Base-by-base conservation (phyloP, 2,888 invertebrate species). In the Drosophila hamatofila region DNA sequence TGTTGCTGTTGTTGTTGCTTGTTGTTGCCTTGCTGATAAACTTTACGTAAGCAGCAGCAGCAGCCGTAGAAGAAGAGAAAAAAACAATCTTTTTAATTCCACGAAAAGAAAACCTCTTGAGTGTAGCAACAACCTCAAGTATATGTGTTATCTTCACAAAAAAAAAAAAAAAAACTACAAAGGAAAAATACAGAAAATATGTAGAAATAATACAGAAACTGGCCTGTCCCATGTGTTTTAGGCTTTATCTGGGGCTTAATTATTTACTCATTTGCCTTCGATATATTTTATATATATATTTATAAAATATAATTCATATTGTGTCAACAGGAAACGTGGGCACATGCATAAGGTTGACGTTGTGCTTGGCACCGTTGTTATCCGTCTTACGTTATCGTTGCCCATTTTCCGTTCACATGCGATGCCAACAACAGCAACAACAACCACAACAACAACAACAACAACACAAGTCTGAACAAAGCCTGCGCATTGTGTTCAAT, bases 261-360 rank as follows among this genome's bases (percentile, higher is more conserved):
- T 81, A 75, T 76, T 76, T 80, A 63, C 79, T 58, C 80, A 75
- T 82, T 75, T 75, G 61, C 59, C 48, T 49, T 65, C 65, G 58
- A 75, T 70, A 64, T 39, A 49, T 23, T 41, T 30, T 51, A 49
- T 42, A 2, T 42, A 30, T 27, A 18, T 33, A 16, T 51, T 1
- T 46, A 30, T 18, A n/a, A 21, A 44, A 9, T 18, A 21, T 37
- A 39, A 60, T 55, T 41, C 55, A 51, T 57, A 49, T 70, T 72
- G 78, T 83, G 74, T 86, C 89, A 89, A 89, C 84, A 85, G 84
- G 84, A 85, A 85, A 87, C 81, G 77, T 81, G 75, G 67, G 75
- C 83, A 83, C 55, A 72, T 80, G 63, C 66, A 65, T 78, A 81
- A 79, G 79, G 79, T 80, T 79, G 77, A 27, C 42, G 60, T 39